phyloP scores from a whole-genome alignment of 2,888 invertebrate genomes.

The Drosophila kokeensis region DNA sequence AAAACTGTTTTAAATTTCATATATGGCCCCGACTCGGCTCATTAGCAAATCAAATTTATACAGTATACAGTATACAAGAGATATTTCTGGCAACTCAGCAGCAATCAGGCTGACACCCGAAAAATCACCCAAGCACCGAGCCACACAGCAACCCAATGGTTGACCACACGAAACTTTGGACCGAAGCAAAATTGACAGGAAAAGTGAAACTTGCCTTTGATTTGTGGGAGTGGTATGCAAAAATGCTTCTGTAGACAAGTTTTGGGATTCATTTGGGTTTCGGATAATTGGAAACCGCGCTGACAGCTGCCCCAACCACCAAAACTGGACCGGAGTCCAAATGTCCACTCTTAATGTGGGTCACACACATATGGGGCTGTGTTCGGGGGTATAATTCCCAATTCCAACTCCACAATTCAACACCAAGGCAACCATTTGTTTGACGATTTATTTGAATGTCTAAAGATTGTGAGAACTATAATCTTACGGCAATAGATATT shows the following conservation, averaged over 20 bases:
- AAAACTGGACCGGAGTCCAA: conserved; percentile 18
- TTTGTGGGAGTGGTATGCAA: conserved; percentile 53
- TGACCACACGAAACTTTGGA: conserved; percentile 64
- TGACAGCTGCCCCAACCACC: conserved; percentile 50
- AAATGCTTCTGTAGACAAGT: conserved; percentile 50
- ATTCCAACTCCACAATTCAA: conserved; percentile 12
- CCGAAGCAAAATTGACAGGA: conserved; percentile 62
- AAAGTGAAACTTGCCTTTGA: conserved; percentile 61
- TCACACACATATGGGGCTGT: background rate
- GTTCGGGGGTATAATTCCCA: background rate
- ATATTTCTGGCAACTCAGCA: conserved; percentile 33
- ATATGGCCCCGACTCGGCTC: conserved; percentile 59
- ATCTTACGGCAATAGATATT: background rate
- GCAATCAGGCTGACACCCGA: conserved; percentile 14
- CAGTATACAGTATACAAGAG: conserved; percentile 56
- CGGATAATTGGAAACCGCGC: conserved; percentile 65
- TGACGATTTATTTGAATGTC: conserved; percentile 18
- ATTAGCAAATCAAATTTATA: conserved; percentile 78
- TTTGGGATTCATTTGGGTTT: conserved; percentile 53
- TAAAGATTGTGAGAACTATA: conserved; percentile 18
- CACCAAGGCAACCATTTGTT: conserved; percentile 27
- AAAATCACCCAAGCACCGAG: background rate
- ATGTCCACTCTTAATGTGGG: conserved; percentile 33
- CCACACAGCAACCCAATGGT: conserved; percentile 40
- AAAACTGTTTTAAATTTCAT: conserved; percentile 74